Base-by-base conservation (phyloP, 2,888 invertebrate species). In the Cacoxenus indagator region DNA sequence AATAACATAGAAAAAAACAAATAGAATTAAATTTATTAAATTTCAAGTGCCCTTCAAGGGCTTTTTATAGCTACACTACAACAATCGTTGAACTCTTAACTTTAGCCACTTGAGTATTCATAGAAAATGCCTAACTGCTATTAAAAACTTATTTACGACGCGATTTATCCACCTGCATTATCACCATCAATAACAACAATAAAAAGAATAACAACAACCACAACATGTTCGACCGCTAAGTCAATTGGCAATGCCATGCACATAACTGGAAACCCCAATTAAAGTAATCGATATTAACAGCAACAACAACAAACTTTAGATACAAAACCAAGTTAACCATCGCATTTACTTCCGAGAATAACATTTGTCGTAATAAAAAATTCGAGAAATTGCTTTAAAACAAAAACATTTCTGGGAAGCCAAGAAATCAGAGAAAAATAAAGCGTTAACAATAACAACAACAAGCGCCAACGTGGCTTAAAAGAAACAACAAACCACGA, bases 191-290 rank as follows among this genome's bases (percentile, higher is more conserved):
- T 68, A 72, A 72, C 66, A 73, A 77, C 61, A 59, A 59, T 27
- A 59, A 59, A n/a, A n/a, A n/a, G n/a, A n/a, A n/a, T 31, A 59
- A 59, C 19, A 59, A 37, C 17, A 8, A 31, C 17, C 61, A 4
- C 37, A 61, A 17, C 3, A 11, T 31, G 31, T 1, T 59, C 31
- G 9, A 54, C 59, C 8, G 22, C 17, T 31, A 17, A 45, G n/a
- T 26, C 31, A 43, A 62, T 62, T 62, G 43, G n/a, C 26, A 70
- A 80, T 80, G 72, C 80, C 27, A 73, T 69, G 68, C 81, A 76
- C 76, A 81, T 70, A 75, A 43, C 59, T 67, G 82, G 82, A 81
- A 79, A 79, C 76, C 73, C 78, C 79, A 73, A 59, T 22, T 19
- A 57, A 51, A 54, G 54, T 8, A 48, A 51, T 22, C 19, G n/a